Percentiles rank a stretch among this genome's conserved stretches.
phyloP scores from a whole-genome alignment of 2,113 vertebrate genomes.

The Oncorhynchus nerka region DNA sequence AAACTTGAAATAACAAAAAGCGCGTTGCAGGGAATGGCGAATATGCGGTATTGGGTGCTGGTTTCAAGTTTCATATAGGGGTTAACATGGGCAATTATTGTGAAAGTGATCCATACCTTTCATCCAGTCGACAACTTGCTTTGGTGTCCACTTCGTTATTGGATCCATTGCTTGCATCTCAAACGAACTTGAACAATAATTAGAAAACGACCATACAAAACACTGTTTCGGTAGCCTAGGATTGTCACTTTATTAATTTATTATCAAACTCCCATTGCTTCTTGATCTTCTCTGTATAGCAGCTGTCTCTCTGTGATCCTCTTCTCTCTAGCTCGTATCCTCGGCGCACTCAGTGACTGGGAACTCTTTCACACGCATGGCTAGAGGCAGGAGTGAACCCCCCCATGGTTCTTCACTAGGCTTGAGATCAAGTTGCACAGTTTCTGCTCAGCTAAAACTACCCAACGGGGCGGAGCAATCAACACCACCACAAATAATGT shows the following conservation, averaged over 20 bases:
- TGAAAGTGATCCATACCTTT: slow-evolving; percentile 59
- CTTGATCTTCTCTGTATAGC: neutral
- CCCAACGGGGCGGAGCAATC: slow-evolving; percentile 31
- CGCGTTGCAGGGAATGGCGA: neutral
- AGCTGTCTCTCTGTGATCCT: neutral
- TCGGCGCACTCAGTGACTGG: slow-evolving; percentile 2
- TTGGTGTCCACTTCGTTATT: slow-evolving; percentile 79
- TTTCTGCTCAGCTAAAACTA: slow-evolving; percentile 48
- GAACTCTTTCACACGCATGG: slow-evolving; percentile 43
- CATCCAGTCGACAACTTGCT: slow-evolving; percentile 81
- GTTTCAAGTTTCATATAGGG: neutral
- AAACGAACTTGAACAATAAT: neutral
- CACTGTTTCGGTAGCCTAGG: neutral
- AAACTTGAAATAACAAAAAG: slow-evolving; percentile 55
- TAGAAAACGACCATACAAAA: neutral
- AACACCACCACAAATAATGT: neutral
- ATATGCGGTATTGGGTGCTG: neutral
- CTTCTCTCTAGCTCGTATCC: slow-evolving; percentile 20
- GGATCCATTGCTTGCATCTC: slow-evolving; percentile 70
- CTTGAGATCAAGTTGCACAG: slow-evolving; percentile 38
- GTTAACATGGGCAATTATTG: neutral
- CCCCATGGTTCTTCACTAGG: slow-evolving; percentile 4
- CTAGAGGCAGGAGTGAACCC: slow-evolving; percentile 29
- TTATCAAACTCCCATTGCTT: neutral
- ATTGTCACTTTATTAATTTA: neutral